Base-by-base conservation (phyloP, 2,888 invertebrate species). In the Prosapia bicincta region DNA sequence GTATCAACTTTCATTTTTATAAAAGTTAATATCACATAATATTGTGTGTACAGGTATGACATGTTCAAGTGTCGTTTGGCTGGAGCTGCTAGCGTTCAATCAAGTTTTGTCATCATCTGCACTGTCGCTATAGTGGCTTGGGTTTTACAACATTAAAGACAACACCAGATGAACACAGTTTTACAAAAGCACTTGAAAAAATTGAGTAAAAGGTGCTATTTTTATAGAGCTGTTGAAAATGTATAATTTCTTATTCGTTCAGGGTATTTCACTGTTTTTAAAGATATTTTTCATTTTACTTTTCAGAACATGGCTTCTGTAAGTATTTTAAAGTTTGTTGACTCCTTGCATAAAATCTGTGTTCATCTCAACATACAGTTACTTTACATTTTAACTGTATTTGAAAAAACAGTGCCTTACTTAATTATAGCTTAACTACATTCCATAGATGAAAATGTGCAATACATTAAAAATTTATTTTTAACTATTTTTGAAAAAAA, bases 1-100 rank as follows among this genome's bases (percentile, higher is more conserved):
- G n/a, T n/a, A n/a, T n/a, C n/a, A n/a, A n/a, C n/a, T n/a, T n/a
- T n/a, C n/a, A n/a, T n/a, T n/a, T n/a, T n/a, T n/a, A n/a, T n/a
- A n/a, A n/a, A n/a, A n/a, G n/a, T n/a, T n/a, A n/a, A n/a, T n/a
- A n/a, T n/a, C n/a, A n/a, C n/a, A n/a, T n/a, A 20, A 54, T 54
- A 54, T 20, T 54, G n/a, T 54, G 3, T 54, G 38, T 82, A 15
- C 81, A 87, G 88, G 79, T 94, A 92, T 79, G 95, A 97, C 84
- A 94, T 95, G 90, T 94, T 97, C 83, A 95, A 94, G 83, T 98
- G 98, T 83, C 90, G 98, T 32, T 86, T 97, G 79, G 97, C 97
- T 0, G 95, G 93, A 25, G 95, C 95, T 0, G 88, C 91, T 0
- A 88, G 88, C 0, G 84, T 92, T 75, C 89, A 91, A 82, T 88